phyloP scores from a whole-genome alignment of 2,797 vertebrate genomes.

The Salmo trutta region DNA sequence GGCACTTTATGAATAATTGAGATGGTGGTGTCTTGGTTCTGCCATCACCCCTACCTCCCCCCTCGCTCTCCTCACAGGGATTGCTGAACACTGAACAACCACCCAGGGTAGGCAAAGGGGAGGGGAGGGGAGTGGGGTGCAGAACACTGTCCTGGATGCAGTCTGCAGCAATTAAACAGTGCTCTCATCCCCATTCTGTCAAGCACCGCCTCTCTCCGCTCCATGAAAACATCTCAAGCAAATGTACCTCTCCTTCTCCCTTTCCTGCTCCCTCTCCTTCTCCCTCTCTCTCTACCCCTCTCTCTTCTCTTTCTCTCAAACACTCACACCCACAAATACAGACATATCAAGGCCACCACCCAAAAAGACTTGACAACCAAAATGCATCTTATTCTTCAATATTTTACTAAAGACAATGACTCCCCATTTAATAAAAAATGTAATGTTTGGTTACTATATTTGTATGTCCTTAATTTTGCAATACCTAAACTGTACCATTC shows the following conservation, averaged over 20 bases:
- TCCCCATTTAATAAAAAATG: no score
- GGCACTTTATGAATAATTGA: constrained; percentile 93
- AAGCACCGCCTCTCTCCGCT: constrained; percentile 74
- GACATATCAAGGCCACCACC: neutral
- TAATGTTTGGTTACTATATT: no score
- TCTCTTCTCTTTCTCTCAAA: neutral
- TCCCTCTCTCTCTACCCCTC: no score
- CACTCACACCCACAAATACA: constrained; percentile 4
- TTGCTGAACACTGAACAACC: constrained; percentile 63
- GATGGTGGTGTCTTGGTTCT: constrained; percentile 77
- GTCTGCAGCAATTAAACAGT: constrained; percentile 70
- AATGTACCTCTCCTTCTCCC: neutral
- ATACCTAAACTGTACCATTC: no score
- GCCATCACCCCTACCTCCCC: constrained; percentile 58
- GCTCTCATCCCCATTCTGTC: constrained; percentile 81
- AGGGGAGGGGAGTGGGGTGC: constrained; percentile 19
- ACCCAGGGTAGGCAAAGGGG: constrained; percentile 41
- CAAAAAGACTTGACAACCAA: neutral
- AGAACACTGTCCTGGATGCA: constrained; percentile 55
- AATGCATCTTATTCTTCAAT: no score
- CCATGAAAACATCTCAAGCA: constrained; percentile 53
- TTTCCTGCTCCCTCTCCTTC: no score
- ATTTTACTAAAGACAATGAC: no score
- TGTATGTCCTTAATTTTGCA: no score
- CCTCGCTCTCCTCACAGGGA: constrained; percentile 55